Conservation (phyloP, 2,113 vertebrate species). For the Daphoenositta chrysoptera region DNA sequence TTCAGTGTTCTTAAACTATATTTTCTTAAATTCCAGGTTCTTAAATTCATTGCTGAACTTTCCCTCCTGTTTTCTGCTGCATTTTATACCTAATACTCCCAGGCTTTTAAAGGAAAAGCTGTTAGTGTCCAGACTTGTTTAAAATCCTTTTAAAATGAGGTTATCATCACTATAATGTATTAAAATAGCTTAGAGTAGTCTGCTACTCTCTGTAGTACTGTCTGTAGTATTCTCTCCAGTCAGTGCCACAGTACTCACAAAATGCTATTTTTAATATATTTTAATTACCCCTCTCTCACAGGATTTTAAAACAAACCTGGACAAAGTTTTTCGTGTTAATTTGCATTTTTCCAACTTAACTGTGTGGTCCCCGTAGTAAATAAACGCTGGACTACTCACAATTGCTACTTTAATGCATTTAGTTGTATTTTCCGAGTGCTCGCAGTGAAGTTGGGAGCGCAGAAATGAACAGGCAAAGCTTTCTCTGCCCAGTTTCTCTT, state of each 20-base stretch:
- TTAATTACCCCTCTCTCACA: background rate
- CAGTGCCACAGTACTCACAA: background rate
- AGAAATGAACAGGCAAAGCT: background rate
- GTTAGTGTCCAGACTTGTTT: background rate
- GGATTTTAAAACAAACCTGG: background rate
- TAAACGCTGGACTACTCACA: background rate
- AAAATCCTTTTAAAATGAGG: background rate
- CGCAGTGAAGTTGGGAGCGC: background rate
- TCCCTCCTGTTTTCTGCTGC: background rate
- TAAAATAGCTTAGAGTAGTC: background rate
- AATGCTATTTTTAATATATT: background rate
- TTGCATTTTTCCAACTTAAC: background rate
- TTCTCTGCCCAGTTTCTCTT: accelerated
- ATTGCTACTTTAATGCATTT: accelerated
- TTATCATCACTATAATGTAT: background rate
- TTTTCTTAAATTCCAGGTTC: background rate
- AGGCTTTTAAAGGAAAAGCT: background rate
- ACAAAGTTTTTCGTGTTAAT: background rate
- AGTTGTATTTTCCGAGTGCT: background rate
- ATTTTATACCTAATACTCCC: accelerated
- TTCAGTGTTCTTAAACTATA: background rate
- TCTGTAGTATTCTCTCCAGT: background rate
- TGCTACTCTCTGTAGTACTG: background rate
- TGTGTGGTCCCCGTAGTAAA: accelerated
- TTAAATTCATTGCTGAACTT: background rate